Evolutionary conservation across 2,888 invertebrate species (phyloP).

Genomic region (Apamea crenata): DNA sequence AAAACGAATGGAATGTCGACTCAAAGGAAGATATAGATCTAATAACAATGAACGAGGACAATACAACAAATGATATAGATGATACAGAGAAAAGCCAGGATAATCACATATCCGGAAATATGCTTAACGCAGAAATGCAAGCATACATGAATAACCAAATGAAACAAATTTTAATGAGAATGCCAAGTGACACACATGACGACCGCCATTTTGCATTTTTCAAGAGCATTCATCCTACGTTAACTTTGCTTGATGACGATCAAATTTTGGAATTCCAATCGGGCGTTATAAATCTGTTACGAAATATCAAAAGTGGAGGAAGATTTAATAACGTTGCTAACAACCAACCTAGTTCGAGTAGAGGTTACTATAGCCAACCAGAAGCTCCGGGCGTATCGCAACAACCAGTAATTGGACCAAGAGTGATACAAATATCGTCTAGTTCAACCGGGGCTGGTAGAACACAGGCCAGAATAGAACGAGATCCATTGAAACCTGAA

Average conservation of each 20-base stretch:
- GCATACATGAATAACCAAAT: conserved; percentile 1
- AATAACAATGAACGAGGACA: background rate
- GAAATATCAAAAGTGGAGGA: conserved; percentile 59
- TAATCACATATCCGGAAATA: background rate
- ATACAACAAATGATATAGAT: conserved; percentile 5
- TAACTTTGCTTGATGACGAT: conserved; percentile 56
- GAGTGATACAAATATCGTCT: conserved; percentile 10
- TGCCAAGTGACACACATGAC: conserved; percentile 1
- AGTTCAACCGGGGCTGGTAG: background rate
- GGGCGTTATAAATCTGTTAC: conserved; percentile 61
- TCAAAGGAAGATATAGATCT: conserved; percentile 27
- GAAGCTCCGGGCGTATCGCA: background rate
- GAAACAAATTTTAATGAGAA: background rate
- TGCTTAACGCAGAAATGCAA: background rate
- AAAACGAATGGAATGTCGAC: conserved; percentile 28
- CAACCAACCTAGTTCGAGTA: conserved; percentile 3
- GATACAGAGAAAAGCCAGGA: background rate
- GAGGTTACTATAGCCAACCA: background rate
- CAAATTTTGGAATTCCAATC: conserved; percentile 64
- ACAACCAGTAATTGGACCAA: background rate
- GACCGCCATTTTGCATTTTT: conserved; percentile 50
- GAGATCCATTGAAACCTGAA: conserved; percentile 20
- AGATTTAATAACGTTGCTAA: background rate
- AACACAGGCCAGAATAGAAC: background rate
- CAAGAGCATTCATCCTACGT: conserved; percentile 55